Percentiles rank a stretch among this genome's conserved stretches.
These are phyloP conservation scores for Melanchra persicariae DNA, from an alignment of 2,888 invertebrate species.

Conservation along the genomic window DNA sequence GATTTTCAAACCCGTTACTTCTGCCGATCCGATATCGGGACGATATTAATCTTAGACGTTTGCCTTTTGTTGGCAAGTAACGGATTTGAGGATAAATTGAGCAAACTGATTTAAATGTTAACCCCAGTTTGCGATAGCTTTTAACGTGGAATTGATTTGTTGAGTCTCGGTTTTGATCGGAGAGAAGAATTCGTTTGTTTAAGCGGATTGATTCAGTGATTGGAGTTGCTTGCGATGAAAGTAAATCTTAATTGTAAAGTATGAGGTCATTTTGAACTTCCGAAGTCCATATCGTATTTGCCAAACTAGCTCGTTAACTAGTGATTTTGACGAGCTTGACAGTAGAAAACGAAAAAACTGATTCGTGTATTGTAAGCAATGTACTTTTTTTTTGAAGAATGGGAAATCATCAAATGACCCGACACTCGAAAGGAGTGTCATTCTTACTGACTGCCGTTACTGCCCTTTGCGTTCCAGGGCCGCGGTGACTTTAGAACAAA, in stretches of 20 bases:
- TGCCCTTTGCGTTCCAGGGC: too few species aligned
- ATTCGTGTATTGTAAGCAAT: too few species aligned
- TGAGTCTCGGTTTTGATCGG: slow-evolving; percentile 29
- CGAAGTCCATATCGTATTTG: background rate
- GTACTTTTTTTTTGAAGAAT: too few species aligned
- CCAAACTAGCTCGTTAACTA: too few species aligned
- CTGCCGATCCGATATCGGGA: slow-evolving; percentile 79
- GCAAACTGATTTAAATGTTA: slow-evolving; percentile 67
- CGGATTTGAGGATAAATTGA: slow-evolving; percentile 63
- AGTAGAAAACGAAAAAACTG: too few species aligned
- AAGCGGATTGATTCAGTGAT: slow-evolving; percentile 6
- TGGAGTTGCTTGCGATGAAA: background rate
- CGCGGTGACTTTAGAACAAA: too few species aligned
- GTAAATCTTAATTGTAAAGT: background rate
- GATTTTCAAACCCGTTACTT: slow-evolving; percentile 80
- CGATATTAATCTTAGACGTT: slow-evolving; percentile 71
- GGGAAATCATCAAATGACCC: too few species aligned
- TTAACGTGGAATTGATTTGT: slow-evolving; percentile 58
- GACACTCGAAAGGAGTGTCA: too few species aligned
- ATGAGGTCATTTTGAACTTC: background rate
- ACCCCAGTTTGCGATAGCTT: slow-evolving; percentile 54
- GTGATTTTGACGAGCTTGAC: too few species aligned
- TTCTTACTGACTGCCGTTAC: too few species aligned
- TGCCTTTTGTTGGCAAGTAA: slow-evolving; percentile 63
- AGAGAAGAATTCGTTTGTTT: slow-evolving; percentile 26